phyloP scores from a whole-genome alignment of 2,797 vertebrate genomes.

The Philypnodon macrostomus region DNA sequence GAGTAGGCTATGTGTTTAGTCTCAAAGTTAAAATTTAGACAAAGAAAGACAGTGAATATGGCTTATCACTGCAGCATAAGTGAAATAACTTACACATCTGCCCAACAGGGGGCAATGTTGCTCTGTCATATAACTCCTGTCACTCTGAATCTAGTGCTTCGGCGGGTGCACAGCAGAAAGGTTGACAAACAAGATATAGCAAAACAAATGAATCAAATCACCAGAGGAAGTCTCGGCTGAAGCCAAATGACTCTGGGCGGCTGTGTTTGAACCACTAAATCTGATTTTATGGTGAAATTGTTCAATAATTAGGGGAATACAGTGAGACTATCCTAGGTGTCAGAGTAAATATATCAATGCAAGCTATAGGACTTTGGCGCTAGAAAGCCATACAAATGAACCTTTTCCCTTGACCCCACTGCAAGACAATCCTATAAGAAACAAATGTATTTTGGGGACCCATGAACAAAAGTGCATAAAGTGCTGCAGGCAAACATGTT shows the following conservation, averaged over 20 bases:
- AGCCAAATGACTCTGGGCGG: slow-evolving; percentile 67
- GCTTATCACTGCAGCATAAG: slow-evolving; percentile 10
- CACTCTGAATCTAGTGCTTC: slow-evolving; percentile 20
- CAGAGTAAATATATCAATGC: slow-evolving; percentile 62
- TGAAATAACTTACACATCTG: slow-evolving; percentile 19
- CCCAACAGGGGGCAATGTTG: slow-evolving; percentile 80
- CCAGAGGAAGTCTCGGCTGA: slow-evolving; percentile 51
- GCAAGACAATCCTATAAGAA: slow-evolving; percentile 31
- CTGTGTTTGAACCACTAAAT: slow-evolving; percentile 66
- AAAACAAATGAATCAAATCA: slow-evolving; percentile 69
- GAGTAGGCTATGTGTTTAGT: slow-evolving; percentile 20
- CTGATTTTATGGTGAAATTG: slow-evolving; percentile 69
- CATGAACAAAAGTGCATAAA: background rate
- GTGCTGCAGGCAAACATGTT: slow-evolving; percentile 10
- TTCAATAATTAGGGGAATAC: slow-evolving; percentile 69
- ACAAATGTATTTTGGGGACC: slow-evolving; percentile 35
- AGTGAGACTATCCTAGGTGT: slow-evolving; percentile 59
- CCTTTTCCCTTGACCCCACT: slow-evolving; percentile 27
- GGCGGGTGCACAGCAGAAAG: slow-evolving; percentile 37
- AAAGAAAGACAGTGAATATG: slow-evolving; percentile 26
- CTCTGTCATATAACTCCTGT: slow-evolving; percentile 47
- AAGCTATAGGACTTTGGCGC: slow-evolving; percentile 20
- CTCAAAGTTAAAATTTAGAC: slow-evolving; percentile 20
- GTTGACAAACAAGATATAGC: slow-evolving; percentile 57
- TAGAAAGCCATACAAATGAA: slow-evolving; percentile 35